phyloP scores from a whole-genome alignment of 1,140 invertebrate species.

The Drosophila pandora region DNA sequence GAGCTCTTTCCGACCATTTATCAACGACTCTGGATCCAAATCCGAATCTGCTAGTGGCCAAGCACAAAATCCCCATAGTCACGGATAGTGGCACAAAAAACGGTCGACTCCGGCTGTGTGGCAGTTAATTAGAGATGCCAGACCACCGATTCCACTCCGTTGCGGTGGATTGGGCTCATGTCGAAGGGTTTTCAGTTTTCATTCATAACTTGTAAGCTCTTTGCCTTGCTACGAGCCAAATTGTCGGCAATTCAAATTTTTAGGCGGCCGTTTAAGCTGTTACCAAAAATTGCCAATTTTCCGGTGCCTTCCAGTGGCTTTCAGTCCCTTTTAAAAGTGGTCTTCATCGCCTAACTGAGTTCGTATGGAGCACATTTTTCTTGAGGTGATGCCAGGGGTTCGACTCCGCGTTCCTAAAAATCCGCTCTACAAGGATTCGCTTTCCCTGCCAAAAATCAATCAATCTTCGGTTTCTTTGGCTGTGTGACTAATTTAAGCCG shows the following conservation, averaged over 20 bases:
- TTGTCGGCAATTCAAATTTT: background rate
- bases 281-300: background rate
- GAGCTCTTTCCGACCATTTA: constrained; percentile 50
- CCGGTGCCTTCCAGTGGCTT: no score
- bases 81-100: constrained; percentile 5
- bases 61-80: background rate
- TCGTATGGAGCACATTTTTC: no score
- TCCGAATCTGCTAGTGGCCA: constrained; percentile 28
- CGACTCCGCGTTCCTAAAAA: no score
- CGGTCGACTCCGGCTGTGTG: constrained; percentile 3
- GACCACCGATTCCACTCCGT: background rate
- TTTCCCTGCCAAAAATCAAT: constrained; percentile 1
- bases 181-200: constrained; percentile 27
- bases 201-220: constrained; percentile 16
- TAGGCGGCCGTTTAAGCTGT: background rate
- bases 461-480: background rate
- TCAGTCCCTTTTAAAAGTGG: no score
- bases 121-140: constrained; percentile 53
- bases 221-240: constrained; percentile 4
- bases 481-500: constrained; percentile 8
- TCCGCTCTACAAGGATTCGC: background rate
- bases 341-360: no score
- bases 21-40: constrained; percentile 39
- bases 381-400: no score
- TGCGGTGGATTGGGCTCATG: background rate